Base-by-base conservation (phyloP, 2,888 invertebrate species). In the Phyto melanocephala region DNA sequence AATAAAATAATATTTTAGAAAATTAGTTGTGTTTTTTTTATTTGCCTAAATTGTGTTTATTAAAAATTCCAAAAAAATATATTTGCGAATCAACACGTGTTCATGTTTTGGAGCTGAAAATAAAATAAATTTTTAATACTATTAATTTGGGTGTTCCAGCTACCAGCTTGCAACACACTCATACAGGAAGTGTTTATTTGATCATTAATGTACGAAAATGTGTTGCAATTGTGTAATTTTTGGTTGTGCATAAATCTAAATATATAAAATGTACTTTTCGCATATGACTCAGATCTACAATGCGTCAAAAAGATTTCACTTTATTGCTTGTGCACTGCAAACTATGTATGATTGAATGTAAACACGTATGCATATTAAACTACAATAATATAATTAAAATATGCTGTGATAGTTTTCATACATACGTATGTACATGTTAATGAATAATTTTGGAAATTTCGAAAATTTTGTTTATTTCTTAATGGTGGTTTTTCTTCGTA, bases 51-150 rank as follows among this genome's bases (percentile, higher is more conserved):
- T 5, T 28, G 3, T 3, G 28, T 28, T 6, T 5, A 28, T 28
- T 28, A 28, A 28, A 28, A 28, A 28, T 5, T 3, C 6, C 6
- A 3, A 28, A 5, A 28, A 28, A 45, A 33, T 28, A 33, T 33
- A 15, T 68, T 35, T 37, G 0, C 45, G 1, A 70, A 56, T 70
- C 45, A 70, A 56, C 70, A 70, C 35, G 58, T 71, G 70, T 47
- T 58, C 24, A 33, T 15, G 15, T 15, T 60, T 37, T 3, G 11
- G n/a, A 35, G 42, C 13, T 17, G 40, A 24, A 60, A 40, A 40
- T 60, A 60, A n/a, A 60, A 22, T 24, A 13, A 11, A 13, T 1
- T 50, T 50, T 22, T 24, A 50, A 15, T 17, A 0, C 6, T n/a
- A 35, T 11, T 35, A n/a, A 13, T 58, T 10, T n/a, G n/a, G n/a